These are phyloP conservation scores for Solenodon paradoxus DNA, from an alignment of 2,113 vertebrate species.

Conservation along the genomic window DNA sequence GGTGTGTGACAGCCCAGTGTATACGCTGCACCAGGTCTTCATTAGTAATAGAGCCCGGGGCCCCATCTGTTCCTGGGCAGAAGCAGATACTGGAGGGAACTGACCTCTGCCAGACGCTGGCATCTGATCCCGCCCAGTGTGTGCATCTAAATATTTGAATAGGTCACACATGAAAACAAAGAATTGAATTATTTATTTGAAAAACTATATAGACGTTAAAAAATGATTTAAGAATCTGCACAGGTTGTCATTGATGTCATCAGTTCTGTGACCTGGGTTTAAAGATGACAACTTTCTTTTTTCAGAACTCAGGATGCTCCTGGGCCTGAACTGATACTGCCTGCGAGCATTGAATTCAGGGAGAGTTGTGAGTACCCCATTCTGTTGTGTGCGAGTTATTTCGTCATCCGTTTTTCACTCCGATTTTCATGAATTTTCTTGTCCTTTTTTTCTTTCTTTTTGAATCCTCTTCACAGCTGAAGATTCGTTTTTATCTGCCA, in stretches of 20 bases:
- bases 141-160: neutral
- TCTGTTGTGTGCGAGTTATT: neutral
- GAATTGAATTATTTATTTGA: accelerated
- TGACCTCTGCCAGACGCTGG: neutral
- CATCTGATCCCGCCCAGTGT: accelerated
- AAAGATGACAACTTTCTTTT: slow-evolving; percentile 55
- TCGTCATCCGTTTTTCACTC: neutral
- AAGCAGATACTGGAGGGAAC: neutral
- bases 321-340: slow-evolving; percentile 90
- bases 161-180: neutral
- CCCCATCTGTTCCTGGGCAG: neutral
- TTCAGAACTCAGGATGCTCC: slow-evolving; percentile 89
- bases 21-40: accelerated
- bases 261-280: neutral
- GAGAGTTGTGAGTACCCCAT: slow-evolving; percentile 94
- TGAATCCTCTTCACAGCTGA: slow-evolving; percentile 86
- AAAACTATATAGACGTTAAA: neutral
- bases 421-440: neutral
- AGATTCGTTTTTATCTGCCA: slow-evolving; percentile 96
- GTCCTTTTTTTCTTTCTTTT: neutral
- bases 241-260: slow-evolving; percentile 36
- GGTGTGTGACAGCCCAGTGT: slow-evolving; percentile 19
- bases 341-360: slow-evolving; percentile 97
- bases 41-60: slow-evolving; percentile 53
- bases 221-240: slow-evolving; percentile 19